phyloP scores from a whole-genome alignment of 64 coral and sea anemone species.

The Pachyseris speciosa region DNA sequence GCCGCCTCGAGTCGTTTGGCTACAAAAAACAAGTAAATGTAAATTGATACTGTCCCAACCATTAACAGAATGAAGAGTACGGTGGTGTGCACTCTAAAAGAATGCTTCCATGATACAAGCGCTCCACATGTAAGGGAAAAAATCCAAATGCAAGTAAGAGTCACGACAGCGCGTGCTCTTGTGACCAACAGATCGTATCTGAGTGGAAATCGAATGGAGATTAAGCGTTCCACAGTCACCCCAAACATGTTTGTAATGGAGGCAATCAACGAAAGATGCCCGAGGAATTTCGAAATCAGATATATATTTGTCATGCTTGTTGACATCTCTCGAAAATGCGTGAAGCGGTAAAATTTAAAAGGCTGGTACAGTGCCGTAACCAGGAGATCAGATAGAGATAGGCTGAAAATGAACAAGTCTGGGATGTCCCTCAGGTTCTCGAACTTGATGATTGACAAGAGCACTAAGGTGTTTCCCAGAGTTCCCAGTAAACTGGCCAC shows the following conservation, averaged over 20 bases:
- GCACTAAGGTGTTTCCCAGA: neutral
- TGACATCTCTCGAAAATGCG: neutral
- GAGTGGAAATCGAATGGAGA: slow-evolving; percentile 23
- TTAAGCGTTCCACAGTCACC: slow-evolving; percentile 18
- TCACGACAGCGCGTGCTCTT: neutral
- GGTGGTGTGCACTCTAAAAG: neutral
- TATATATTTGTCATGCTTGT: neutral
- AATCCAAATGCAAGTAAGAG: slow-evolving; percentile 4
- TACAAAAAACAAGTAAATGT: slow-evolving; percentile 1
- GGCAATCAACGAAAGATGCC: neutral
- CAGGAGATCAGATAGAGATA: neutral
- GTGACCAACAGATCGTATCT: slow-evolving; percentile 9
- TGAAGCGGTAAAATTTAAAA: neutral
- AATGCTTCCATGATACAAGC: neutral
- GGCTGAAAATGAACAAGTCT: slow-evolving; percentile 18
- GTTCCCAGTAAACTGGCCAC: neutral
- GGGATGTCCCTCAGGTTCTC: neutral
- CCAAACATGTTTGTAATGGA: slow-evolving; percentile 38
- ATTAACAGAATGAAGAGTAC: neutral
- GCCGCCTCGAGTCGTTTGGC: slow-evolving; percentile 3
- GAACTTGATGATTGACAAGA: neutral
- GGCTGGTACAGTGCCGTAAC: neutral
- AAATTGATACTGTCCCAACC: neutral
- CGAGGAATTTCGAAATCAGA: neutral
- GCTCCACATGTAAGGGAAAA: neutral